Evolutionary conservation across 2,888 invertebrate genomes (phyloP).

Genomic region (Agrilus mali): DNA sequence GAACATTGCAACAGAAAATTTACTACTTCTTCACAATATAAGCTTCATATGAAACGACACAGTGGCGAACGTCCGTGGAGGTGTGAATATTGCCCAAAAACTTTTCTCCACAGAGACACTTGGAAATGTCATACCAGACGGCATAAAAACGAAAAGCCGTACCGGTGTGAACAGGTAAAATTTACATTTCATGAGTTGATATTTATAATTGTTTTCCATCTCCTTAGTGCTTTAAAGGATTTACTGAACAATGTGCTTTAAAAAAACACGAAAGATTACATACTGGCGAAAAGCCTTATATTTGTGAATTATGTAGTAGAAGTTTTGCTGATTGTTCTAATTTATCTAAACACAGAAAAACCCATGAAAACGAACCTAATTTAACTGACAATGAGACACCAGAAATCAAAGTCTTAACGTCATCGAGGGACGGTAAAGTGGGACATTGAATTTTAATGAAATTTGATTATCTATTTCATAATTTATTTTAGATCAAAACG

Average conservation of each 20-base stretch:
- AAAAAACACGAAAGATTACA: conserved; percentile 52
- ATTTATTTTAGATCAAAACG: conserved; percentile 26
- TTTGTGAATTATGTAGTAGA: conserved; percentile 57
- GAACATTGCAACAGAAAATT: conserved; percentile 52
- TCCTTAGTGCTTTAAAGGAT: conserved; percentile 38
- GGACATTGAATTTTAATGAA: not conserved
- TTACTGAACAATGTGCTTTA: conserved; percentile 52
- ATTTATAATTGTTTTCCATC: not conserved
- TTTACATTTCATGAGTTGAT: not conserved
- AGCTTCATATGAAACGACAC: conserved; percentile 51
- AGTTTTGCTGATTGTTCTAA: conserved; percentile 68
- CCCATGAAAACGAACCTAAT: conserved; percentile 17
- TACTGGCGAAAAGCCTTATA: conserved; percentile 56
- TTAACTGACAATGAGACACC: conserved; percentile 1
- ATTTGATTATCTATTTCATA: not conserved
- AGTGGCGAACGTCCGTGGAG: conserved; percentile 46
- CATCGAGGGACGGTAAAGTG: conserved; percentile 10
- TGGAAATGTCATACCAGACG: conserved; percentile 54
- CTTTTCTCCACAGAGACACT: conserved; percentile 46
- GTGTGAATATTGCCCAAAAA: conserved; percentile 45
- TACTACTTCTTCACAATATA: conserved; percentile 61
- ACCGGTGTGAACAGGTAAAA: conserved; percentile 44
- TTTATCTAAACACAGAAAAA: conserved; percentile 51
- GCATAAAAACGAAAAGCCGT: conserved; percentile 52
- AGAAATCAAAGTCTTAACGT: conserved; percentile 12